These are phyloP conservation scores for Bucco capensis DNA, from an alignment of 2,113 vertebrate species.

Conservation along the genomic window DNA sequence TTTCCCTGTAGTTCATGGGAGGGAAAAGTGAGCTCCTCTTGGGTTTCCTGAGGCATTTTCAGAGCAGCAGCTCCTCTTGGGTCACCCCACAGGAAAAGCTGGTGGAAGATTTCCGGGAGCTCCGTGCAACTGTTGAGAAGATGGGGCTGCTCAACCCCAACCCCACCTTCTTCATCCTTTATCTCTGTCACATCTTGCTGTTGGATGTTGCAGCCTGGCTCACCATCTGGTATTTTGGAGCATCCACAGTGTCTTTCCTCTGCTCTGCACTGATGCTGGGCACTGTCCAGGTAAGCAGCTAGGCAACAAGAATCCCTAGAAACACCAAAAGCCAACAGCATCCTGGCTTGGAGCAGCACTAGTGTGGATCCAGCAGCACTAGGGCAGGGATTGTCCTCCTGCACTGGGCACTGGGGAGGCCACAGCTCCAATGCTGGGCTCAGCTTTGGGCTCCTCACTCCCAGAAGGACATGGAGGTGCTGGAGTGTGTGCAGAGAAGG, in stretches of 20 bases:
- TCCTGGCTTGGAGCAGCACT: no score
- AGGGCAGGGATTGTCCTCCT: no score
- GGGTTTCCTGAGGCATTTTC: neutral
- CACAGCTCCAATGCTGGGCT: no score
- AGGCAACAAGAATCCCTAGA: neutral
- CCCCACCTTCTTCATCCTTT: conserved; percentile 69
- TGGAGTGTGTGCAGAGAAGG: no score
- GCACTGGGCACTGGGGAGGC: no score
- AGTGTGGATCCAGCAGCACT: no score
- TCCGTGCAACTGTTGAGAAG: conserved; percentile 70
- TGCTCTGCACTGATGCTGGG: conserved; percentile 72
- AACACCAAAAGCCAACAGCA: neutral
- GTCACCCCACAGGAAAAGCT: conserved; percentile 64
- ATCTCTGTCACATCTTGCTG: conserved; percentile 75
- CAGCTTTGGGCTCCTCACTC: no score
- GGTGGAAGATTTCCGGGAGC: conserved; percentile 75
- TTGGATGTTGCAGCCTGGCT: conserved; percentile 77
- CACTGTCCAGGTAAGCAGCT: conserved; percentile 71
- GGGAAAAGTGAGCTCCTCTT: neutral
- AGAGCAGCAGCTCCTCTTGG: neutral
- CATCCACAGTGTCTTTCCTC: conserved; percentile 70
- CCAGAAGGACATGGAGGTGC: no score
- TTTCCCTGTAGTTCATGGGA: neutral
- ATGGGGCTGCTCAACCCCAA: conserved; percentile 76
- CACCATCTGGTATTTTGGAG: conserved; percentile 73